These are phyloP conservation scores for Smutsia gigantea DNA, from an alignment of 2,797 vertebrate genomes.

Conservation along the genomic window DNA sequence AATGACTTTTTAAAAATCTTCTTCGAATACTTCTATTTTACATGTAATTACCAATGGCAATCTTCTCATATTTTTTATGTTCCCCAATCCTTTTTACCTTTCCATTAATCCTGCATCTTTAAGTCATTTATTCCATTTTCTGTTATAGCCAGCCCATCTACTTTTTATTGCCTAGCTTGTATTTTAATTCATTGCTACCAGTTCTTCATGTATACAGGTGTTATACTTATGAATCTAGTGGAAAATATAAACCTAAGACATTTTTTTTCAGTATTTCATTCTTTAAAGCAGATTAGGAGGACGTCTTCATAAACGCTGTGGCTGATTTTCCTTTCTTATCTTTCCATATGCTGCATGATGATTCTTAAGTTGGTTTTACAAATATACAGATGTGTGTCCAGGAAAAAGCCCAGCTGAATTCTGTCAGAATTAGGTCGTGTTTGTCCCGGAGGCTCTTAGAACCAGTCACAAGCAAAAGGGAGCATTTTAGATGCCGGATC, in stretches of 20 bases:
- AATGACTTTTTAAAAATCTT: background rate
- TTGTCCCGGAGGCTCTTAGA: background rate
- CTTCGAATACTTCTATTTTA: background rate
- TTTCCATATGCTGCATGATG: background rate
- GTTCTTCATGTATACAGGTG: background rate
- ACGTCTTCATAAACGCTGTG: background rate
- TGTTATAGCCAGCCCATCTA: background rate
- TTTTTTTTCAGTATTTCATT: background rate
- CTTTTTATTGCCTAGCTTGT: background rate
- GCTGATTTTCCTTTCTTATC: background rate
- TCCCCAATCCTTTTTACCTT: background rate
- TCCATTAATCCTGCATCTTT: background rate
- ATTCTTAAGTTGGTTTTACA: background rate
- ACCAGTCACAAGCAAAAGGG: background rate
- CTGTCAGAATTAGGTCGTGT: background rate
- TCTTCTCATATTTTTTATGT: background rate
- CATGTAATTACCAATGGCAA: background rate
- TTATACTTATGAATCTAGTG: background rate
- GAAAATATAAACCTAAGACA: background rate
- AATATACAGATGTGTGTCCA: background rate
- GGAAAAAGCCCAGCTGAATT: background rate
- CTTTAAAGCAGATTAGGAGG: background rate
- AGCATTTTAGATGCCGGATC: background rate
- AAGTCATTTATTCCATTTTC: background rate
- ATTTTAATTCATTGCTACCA: background rate